Conservation (phyloP, 2,113 vertebrate genomes). For the Dipodomys stephensi region DNA sequence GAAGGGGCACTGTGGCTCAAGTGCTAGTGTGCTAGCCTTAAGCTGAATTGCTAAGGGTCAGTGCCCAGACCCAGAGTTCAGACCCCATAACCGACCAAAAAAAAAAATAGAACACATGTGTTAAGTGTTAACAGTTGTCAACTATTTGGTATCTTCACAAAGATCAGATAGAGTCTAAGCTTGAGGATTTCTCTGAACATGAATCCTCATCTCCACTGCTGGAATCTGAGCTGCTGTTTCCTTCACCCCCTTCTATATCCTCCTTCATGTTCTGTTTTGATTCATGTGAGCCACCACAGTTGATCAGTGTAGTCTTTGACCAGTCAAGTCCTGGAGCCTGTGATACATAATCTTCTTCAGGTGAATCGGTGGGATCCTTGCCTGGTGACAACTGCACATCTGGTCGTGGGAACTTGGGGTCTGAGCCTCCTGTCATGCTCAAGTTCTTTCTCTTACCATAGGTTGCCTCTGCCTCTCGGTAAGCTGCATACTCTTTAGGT, state of each 20-base stretch:
- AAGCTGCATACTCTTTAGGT: conserved; percentile 90
- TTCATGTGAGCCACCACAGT: neutral
- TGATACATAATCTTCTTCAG: neutral
- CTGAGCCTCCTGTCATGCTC: conserved; percentile 86
- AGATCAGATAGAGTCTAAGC: conserved; percentile 91
- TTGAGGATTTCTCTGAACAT: conserved; percentile 88
- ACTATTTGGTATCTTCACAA: conserved; percentile 61
- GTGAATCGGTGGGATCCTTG: conserved; percentile 40
- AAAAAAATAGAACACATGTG: no score
- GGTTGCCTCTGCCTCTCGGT: conserved; percentile 86
- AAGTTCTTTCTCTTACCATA: conserved; percentile 87
- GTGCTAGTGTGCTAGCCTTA: no score
- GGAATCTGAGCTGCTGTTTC: neutral
- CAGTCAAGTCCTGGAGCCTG: conserved; percentile 10
- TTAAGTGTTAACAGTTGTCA: neutral
- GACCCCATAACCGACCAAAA: no score
- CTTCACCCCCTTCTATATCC: conserved; percentile 72
- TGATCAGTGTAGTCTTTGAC: fast-evolving
- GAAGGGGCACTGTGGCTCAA: no score
- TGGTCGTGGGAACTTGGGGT: conserved; percentile 84
- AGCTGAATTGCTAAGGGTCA: no score
- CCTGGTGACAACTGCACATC: conserved; percentile 87
- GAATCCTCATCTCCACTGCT: conserved; percentile 83
- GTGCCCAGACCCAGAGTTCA: no score
- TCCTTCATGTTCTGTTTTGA: conserved; percentile 82